Base-by-base conservation (phyloP, 1,140 invertebrate species). In the Dreissena rostriformis region DNA sequence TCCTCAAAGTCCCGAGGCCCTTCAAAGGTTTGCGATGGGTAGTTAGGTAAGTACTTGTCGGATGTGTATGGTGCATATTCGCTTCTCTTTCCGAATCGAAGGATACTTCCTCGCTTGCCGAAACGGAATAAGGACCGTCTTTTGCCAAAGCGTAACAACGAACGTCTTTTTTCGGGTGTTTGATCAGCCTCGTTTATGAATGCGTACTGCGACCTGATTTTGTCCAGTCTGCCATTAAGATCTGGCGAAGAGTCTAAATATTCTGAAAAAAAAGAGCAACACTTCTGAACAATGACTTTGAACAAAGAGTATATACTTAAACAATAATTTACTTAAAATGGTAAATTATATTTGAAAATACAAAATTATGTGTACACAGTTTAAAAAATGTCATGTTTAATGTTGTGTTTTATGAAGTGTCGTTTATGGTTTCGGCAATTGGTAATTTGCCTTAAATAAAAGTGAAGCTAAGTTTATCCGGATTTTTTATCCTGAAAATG, bases 141-240 rank as follows among this genome's bases (percentile, higher is more conserved):
- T 70, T 87, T 87, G 0, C 86, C 86, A 51, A 87, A 87, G 22
- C 86, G 72, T 63, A 87, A 85, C 1, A 87, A 71, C 15, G 83
- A 81, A 29, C 78, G 72, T 14, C 83, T 80, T 87, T 87, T n/a
- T n/a, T 78, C 79, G 10, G 73, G 10, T 8, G 57, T n/a, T 22
- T 52, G 49, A 19, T 75, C 73, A 26, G 65, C 75, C 22, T 78
- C 75, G 53, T 57, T 19, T 12, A 57, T 12, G 53, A 57, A 57
- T 57, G 53, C 12, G 53, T 57, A 57, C 53, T 14, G 53, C 53
- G 53, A 57, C 19, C 19, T 57, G 12, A 57, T 57, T 57, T 57
- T 57, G 53, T 57, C 19, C 12, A 57, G 12, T 57, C 53, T 57
- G 53, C 19, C 53, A 57, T 57, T 19, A 14, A 57, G 53, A 57